Evolutionary conservation across 1,140 invertebrate species (phyloP).

Genomic region (Zophobas atratus): DNA sequence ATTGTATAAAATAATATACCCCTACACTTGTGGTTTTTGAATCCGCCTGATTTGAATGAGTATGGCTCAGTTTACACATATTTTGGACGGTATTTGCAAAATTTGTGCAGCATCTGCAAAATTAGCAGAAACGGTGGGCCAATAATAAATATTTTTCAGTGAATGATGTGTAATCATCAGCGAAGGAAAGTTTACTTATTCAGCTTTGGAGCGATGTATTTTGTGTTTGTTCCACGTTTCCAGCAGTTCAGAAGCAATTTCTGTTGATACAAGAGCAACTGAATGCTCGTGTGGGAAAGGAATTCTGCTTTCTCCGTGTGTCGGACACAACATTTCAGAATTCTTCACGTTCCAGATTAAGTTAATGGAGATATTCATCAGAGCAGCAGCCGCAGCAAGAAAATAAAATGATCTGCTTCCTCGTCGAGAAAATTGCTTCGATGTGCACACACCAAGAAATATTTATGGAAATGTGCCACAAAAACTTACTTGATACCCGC

Average conservation of each 20-base stretch:
- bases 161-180: too few species aligned
- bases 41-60: too few species aligned
- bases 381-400: conserved; percentile 12
- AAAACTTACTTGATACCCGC: conserved; percentile 11
- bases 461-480: conserved; percentile 33
- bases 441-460: conserved; percentile 42
- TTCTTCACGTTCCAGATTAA: conserved; percentile 28
- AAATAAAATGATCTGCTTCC: conserved; percentile 39
- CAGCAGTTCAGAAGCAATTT: conserved; percentile 13
- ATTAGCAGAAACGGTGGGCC: too few species aligned
- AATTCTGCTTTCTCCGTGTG: conserved; percentile 15
- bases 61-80: too few species aligned
- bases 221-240: background rate
- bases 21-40: too few species aligned
- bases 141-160: too few species aligned
- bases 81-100: too few species aligned
- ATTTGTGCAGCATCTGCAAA: too few species aligned
- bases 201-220: too few species aligned
- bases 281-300: conserved; percentile 3
- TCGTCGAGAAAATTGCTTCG: conserved; percentile 27
- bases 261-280: background rate
- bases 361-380: conserved; percentile 42
- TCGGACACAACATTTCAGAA: conserved; percentile 15
- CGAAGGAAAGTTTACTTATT: too few species aligned
- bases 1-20: too few species aligned